These are phyloP conservation scores for Antechinus flavipes DNA, from an alignment of 2,113 vertebrate genomes.

Conservation along the genomic window DNA sequence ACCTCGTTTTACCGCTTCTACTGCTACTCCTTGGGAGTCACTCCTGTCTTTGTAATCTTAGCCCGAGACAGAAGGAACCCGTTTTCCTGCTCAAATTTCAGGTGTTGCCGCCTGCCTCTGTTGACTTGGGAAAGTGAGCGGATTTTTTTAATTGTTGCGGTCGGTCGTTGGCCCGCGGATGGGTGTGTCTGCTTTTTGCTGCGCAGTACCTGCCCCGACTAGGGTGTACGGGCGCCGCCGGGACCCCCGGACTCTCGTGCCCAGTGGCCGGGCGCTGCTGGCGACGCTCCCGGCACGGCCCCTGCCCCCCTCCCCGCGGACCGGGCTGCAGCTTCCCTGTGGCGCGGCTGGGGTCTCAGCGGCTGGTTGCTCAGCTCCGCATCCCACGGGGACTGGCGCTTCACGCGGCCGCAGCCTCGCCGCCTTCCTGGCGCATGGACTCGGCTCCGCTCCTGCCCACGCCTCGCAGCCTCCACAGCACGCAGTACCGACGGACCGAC, in stretches of 20 bases:
- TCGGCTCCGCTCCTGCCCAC: neutral
- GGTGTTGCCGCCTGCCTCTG: slow-evolving; percentile 57
- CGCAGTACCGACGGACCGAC: neutral
- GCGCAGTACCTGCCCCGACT: neutral
- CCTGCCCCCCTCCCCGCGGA: slow-evolving; percentile 34
- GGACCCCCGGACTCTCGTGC: neutral
- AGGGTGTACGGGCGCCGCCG: neutral
- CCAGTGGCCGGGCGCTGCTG: too few species aligned
- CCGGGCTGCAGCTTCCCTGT: neutral
- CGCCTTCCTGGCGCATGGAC: neutral
- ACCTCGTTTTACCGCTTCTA: slow-evolving; percentile 16
- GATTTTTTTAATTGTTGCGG: neutral
- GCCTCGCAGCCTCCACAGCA: neutral
- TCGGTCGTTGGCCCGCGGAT: neutral
- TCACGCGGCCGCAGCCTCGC: neutral
- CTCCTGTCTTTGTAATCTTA: slow-evolving; percentile 21
- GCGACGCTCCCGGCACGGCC: too few species aligned
- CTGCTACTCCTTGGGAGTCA: neutral
- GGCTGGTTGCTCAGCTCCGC: slow-evolving; percentile 16
- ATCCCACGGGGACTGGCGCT: neutral
- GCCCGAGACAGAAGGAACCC: slow-evolving; percentile 38
- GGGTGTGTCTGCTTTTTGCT: slow-evolving; percentile 54
- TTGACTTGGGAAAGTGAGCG: slow-evolving; percentile 1
- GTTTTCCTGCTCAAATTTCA: slow-evolving; percentile 15
- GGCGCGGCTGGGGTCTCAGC: neutral